Percentiles rank a stretch among this genome's conserved stretches.
Conservation (phyloP, 2,113 vertebrate species). For the Seriola quinqueradiata region DNA sequence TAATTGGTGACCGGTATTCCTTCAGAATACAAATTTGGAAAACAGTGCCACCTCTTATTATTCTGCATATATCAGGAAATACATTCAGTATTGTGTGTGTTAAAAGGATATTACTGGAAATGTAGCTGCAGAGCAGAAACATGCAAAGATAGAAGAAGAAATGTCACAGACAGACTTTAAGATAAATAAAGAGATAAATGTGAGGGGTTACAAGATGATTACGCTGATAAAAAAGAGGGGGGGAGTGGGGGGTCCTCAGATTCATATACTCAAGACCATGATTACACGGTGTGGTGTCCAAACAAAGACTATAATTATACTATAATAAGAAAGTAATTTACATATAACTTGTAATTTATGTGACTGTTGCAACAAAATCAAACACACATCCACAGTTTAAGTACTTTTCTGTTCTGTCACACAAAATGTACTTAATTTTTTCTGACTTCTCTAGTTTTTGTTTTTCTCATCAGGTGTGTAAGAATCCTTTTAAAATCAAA, state of each 20-base stretch:
- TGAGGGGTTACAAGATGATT: not conserved
- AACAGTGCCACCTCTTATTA: conserved; percentile 37
- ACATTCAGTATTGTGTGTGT: not conserved
- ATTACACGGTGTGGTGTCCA: not conserved
- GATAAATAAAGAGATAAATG: not conserved
- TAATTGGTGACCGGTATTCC: conserved; percentile 53
- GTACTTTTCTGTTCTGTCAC: not conserved
- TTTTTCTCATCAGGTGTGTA: not conserved
- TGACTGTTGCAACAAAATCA: not conserved
- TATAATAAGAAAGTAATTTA: not conserved
- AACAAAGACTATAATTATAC: not conserved
- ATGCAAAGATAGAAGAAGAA: not conserved
- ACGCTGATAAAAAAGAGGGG: not conserved
- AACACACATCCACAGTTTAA: not conserved
- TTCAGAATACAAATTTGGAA: conserved; percentile 62
- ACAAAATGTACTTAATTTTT: not conserved
- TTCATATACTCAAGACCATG: not conserved
- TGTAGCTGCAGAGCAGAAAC: not conserved
- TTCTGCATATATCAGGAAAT: conserved; percentile 52
- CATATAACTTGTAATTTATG: not conserved
- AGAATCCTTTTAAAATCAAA: not conserved
- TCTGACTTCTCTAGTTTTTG: not conserved
- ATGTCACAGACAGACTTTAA: not conserved
- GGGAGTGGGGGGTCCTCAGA: fast-evolving
- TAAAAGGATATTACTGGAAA: conserved; percentile 2